Conservation (phyloP, 2,797 vertebrate genomes). For the Coreius guichenoti region DNA sequence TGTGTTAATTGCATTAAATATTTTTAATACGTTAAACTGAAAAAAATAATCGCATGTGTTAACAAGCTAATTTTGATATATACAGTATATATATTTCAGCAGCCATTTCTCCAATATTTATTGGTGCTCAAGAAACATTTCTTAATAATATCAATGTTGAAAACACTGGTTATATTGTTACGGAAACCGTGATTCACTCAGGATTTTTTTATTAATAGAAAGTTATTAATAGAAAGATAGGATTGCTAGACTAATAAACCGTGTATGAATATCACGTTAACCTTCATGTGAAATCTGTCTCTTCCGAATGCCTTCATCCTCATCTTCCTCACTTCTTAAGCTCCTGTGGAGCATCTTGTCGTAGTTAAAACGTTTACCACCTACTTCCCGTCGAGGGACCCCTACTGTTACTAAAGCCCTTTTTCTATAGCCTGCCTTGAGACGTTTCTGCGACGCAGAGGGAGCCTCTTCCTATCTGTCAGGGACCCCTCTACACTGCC, state of each 20-base stretch:
- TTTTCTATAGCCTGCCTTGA: conserved; percentile 10
- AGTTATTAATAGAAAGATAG: no score
- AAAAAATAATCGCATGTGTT: no score
- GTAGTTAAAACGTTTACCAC: conserved; percentile 50
- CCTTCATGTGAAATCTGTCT: neutral
- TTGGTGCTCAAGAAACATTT: no score
- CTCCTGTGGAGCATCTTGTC: conserved; percentile 58
- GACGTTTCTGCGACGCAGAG: conserved; percentile 4
- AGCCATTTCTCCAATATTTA: no score
- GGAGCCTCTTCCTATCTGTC: conserved; percentile 13
- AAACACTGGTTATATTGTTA: no score
- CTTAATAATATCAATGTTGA: no score
- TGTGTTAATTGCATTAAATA: no score
- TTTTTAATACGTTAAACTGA: no score
- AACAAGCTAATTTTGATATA: no score
- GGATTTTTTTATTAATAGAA: no score
- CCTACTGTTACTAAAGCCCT: conserved; percentile 4
- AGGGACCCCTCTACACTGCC: neutral
- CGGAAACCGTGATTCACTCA: no score
- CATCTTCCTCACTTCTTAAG: conserved; percentile 11
- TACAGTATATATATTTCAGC: no score
- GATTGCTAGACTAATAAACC: neutral
- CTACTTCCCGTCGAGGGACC: conserved; percentile 56
- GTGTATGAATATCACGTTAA: neutral
- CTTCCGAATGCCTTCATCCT: conserved; percentile 19